phyloP scores from a whole-genome alignment of 2,113 vertebrate genomes.

The Condylura cristata region DNA sequence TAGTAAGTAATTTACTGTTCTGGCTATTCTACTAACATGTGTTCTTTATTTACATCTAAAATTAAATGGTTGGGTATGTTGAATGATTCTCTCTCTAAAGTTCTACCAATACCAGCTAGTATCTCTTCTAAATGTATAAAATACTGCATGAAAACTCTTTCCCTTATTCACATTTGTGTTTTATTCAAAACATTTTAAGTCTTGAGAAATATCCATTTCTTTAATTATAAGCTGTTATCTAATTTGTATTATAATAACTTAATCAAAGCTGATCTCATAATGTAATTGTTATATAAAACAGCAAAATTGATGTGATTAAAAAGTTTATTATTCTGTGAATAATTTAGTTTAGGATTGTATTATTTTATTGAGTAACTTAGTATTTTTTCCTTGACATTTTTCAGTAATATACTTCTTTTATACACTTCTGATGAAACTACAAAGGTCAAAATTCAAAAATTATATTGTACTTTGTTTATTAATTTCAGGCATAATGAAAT shows the following conservation, averaged over 20 bases:
- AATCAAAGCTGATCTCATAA: background rate
- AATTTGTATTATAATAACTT: constrained; percentile 20
- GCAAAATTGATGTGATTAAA: constrained; percentile 19
- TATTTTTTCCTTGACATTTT: constrained; percentile 30
- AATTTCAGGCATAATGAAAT: constrained; percentile 68
- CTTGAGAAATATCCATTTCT: background rate
- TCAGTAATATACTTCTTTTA: background rate
- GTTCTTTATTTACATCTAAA: background rate
- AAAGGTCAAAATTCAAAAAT: constrained; percentile 3
- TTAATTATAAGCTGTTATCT: background rate
- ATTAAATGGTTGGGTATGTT: background rate
- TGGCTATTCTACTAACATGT: background rate
- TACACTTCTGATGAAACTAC: background rate
- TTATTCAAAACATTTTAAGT: constrained; percentile 25
- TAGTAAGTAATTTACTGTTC: background rate
- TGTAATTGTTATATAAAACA: constrained; percentile 1
- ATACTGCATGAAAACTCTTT: background rate
- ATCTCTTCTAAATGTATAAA: constrained; percentile 8
- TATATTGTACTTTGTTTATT: constrained; percentile 34
- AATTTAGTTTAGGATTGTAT: constrained; percentile 24
- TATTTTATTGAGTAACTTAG: constrained; percentile 2
- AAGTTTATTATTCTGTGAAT: constrained; percentile 1
- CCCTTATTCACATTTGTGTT: background rate
- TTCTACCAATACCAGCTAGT: background rate
- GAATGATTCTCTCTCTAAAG: background rate